Percentiles rank a stretch among this genome's conserved stretches.
These are phyloP conservation scores for Sebastes schlegelii DNA, from an alignment of 2,113 vertebrate species.

Conservation along the genomic window DNA sequence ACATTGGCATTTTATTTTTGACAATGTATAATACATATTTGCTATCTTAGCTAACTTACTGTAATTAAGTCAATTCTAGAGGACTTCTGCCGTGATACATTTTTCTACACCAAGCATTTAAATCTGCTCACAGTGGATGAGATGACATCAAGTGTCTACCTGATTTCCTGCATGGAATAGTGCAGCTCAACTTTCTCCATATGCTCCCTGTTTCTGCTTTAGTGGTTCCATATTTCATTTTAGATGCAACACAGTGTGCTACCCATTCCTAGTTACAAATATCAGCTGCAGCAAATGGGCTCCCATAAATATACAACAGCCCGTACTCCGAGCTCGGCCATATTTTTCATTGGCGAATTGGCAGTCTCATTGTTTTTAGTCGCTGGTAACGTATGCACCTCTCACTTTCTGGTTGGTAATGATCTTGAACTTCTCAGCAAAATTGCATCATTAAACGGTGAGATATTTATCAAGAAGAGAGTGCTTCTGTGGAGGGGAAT, in stretches of 20 bases:
- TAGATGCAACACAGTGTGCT: neutral
- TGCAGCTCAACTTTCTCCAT: constrained; percentile 2
- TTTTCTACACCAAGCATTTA: neutral
- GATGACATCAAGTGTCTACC: neutral
- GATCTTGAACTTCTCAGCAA: constrained; percentile 60
- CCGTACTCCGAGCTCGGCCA: neutral
- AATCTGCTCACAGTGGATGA: neutral
- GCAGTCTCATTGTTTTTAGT: constrained; percentile 63
- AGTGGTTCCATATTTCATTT: constrained; percentile 49
- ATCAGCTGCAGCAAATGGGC: constrained; percentile 51
- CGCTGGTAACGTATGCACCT: constrained; percentile 56
- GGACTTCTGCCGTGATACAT: neutral
- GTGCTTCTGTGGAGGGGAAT: neutral
- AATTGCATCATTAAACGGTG: constrained; percentile 53
- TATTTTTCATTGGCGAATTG: constrained; percentile 52
- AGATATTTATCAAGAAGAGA: constrained; percentile 42
- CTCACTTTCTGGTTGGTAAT: constrained; percentile 60
- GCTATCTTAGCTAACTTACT: neutral
- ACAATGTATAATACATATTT: neutral
- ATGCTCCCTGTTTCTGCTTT: constrained; percentile 27
- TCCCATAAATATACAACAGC: constrained; percentile 48
- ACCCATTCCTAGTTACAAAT: constrained; percentile 42
- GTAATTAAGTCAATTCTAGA: neutral
- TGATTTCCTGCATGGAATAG: constrained; percentile 20
- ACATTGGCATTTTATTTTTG: neutral